Conservation (phyloP, 2,888 invertebrate genomes). For the Drosophila antonietae region DNA sequence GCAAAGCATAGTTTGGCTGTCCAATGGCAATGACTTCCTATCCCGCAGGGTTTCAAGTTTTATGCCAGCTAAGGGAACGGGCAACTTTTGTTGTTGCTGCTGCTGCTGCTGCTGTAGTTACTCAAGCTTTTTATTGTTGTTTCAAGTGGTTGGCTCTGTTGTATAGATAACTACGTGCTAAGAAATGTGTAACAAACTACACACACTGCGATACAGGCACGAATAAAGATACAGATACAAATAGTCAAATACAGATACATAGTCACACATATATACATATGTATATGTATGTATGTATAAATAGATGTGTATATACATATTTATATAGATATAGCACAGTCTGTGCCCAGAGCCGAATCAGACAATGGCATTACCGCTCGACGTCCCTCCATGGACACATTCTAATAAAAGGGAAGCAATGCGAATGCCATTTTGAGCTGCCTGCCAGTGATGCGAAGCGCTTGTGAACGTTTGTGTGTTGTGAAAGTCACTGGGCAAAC, state of each 20-base stretch:
- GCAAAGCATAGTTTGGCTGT: slow-evolving; percentile 37
- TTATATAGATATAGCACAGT: slow-evolving; percentile 22
- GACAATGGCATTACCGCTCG: slow-evolving; percentile 71
- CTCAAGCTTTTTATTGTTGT: slow-evolving; percentile 76
- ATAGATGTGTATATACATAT: slow-evolving; percentile 7
- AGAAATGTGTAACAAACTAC: slow-evolving; percentile 76
- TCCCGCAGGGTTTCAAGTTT: slow-evolving; percentile 55
- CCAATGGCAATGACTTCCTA: slow-evolving; percentile 36
- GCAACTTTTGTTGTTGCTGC: slow-evolving; percentile 24
- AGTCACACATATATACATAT: not conserved
- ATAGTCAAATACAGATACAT: not conserved
- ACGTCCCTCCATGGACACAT: slow-evolving; percentile 76
- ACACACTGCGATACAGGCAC: slow-evolving; percentile 47
- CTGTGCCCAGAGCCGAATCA: slow-evolving; percentile 38
- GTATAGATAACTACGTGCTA: slow-evolving; percentile 79
- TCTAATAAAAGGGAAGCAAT: slow-evolving; percentile 76
- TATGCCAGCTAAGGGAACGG: slow-evolving; percentile 42
- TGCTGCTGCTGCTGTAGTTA: slow-evolving; percentile 36
- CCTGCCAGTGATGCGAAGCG: slow-evolving; percentile 59
- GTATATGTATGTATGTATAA: slow-evolving; percentile 1
- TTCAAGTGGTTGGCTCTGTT: slow-evolving; percentile 62
- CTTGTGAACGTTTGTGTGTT: slow-evolving; percentile 24
- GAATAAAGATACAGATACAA: slow-evolving; percentile 31
- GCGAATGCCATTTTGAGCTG: slow-evolving; percentile 67
- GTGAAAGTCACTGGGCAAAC: slow-evolving; percentile 9